Evolutionary conservation across 2,797 vertebrate genomes (phyloP).

Genomic region (Sphenopsis melanotis): DNA sequence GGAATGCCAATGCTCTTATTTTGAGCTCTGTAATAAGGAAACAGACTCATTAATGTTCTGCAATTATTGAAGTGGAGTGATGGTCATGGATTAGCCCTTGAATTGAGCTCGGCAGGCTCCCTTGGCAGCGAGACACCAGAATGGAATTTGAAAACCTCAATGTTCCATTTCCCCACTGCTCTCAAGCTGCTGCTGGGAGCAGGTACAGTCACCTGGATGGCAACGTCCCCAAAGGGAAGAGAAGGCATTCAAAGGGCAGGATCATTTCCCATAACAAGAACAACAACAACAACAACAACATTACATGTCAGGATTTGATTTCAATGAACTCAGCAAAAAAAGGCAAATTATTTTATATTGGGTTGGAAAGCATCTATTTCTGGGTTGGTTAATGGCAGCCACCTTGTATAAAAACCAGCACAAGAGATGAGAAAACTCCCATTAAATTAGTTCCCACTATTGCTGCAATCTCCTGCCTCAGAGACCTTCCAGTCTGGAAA

Average conservation of each 20-base stretch:
- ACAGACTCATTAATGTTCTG: conserved; percentile 34
- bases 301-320: not conserved
- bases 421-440: not conserved
- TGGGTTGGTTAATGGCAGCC: not conserved
- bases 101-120: not conserved
- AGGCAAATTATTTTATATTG: not conserved
- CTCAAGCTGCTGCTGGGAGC: not conserved
- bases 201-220: conserved; percentile 43
- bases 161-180: conserved; percentile 12
- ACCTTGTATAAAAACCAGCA: not conserved
- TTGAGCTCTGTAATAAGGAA: conserved; percentile 51
- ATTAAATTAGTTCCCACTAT: not conserved
- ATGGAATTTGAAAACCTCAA: conserved; percentile 28
- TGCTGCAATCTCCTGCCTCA: not conserved
- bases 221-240: not conserved
- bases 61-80: conserved; percentile 44
- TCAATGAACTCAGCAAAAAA: not conserved
- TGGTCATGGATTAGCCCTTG: conserved; percentile 12
- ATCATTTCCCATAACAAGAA: not conserved
- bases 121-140: not conserved
- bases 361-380: not conserved
- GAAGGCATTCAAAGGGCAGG: not conserved
- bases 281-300: not conserved
- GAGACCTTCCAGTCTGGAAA: not conserved
- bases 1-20: conserved; percentile 37